phyloP scores from a whole-genome alignment of 2,113 vertebrate species.

The Crotalus horridus region DNA sequence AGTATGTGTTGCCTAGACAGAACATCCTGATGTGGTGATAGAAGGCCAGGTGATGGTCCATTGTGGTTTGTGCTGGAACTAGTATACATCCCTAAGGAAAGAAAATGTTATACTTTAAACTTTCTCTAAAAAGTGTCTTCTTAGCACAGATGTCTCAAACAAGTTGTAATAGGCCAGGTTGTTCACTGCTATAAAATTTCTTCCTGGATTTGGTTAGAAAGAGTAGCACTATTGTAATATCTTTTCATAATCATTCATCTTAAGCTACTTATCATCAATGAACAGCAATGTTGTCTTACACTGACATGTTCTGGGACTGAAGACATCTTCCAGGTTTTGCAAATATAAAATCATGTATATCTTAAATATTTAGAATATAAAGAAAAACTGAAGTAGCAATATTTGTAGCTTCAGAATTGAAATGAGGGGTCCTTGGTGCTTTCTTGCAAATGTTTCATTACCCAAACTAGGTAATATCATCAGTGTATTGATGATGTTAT shows the following conservation, averaged over 20 bases:
- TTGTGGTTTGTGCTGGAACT: conserved; percentile 78
- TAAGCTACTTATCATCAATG: background rate
- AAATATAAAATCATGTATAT: background rate
- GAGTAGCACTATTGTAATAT: background rate
- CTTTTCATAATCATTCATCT: background rate
- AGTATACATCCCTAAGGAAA: conserved; percentile 86
- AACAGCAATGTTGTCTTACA: background rate
- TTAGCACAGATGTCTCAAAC: background rate
- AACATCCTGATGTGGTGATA: conserved; percentile 73
- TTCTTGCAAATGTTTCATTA: too few relatives aligned
- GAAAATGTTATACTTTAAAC: conserved; percentile 40
- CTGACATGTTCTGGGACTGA: background rate
- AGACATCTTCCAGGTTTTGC: background rate
- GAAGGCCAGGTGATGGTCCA: conserved; percentile 72
- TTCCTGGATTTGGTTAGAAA: background rate
- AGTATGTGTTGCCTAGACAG: conserved; percentile 77
- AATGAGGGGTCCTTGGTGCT: too few relatives aligned
- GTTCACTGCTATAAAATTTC: background rate
- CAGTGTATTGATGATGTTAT: too few relatives aligned
- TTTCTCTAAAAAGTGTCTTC: background rate
- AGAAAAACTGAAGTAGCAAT: background rate
- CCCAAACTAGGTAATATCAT: too few relatives aligned
- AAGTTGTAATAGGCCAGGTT: background rate
- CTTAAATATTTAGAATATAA: background rate
- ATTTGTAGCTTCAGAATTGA: too few relatives aligned